Conservation (phyloP, 92 coral and sea anemone species). For the Bergia puertoricense region DNA sequence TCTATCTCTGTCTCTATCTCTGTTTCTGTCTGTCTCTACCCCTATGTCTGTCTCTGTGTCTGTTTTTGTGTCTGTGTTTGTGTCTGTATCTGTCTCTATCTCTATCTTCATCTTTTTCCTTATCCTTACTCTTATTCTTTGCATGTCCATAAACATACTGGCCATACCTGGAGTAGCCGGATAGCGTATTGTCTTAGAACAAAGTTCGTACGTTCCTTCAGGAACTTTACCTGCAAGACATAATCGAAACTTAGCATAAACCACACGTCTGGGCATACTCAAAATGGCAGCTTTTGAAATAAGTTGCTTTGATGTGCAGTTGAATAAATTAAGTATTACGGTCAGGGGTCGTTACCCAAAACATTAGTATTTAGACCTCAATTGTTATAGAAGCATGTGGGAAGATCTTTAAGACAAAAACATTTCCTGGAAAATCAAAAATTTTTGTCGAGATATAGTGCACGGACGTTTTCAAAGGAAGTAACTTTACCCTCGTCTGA, state of each 20-base stretch:
- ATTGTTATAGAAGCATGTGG: too few species aligned
- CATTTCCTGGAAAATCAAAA: too few species aligned
- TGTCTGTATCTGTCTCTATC: neutral
- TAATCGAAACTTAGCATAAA: neutral
- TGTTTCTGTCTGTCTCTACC: too few species aligned
- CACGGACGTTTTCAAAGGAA: too few species aligned
- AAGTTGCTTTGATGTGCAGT: neutral
- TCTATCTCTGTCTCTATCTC: too few species aligned
- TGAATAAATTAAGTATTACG: neutral
- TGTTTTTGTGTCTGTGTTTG: neutral
- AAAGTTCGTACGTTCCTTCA: constrained; percentile 94
- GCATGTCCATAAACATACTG: neutral
- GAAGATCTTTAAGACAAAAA: too few species aligned
- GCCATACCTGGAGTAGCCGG: constrained; percentile 78
- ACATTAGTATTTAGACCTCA: too few species aligned
- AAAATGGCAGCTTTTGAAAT: neutral
- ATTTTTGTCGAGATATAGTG: too few species aligned
- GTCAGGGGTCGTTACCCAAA: too few species aligned
- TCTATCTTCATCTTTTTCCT: neutral
- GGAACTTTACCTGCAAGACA: constrained; percentile 80
- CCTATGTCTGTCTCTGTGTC: too few species aligned
- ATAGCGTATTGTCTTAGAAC: constrained; percentile 91
- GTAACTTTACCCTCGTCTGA: too few species aligned
- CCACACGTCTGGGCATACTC: neutral
- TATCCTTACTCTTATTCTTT: neutral